These are phyloP conservation scores for Scylla paramamosain DNA, from an alignment of 1,140 invertebrate genomes.

Conservation along the genomic window DNA sequence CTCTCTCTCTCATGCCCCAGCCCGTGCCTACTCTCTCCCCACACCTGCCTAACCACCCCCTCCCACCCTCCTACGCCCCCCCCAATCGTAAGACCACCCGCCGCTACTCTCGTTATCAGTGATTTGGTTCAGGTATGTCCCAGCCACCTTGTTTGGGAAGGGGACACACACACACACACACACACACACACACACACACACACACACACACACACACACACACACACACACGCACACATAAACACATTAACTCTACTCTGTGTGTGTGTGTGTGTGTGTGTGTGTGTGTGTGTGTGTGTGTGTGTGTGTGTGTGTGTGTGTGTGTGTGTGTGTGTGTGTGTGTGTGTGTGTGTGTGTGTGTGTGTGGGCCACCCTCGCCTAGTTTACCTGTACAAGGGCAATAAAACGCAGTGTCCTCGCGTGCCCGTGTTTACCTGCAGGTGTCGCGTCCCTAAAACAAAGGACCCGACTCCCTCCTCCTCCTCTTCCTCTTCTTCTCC, in stretches of 20 bases:
- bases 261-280: neutral
- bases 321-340: no score
- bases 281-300: no score
- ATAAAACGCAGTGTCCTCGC: neutral
- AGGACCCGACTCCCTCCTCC: neutral
- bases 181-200: no score
- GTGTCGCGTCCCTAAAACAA: neutral
- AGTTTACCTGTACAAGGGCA: neutral
- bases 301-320: no score
- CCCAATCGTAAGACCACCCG: neutral
- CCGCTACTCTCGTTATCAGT: neutral
- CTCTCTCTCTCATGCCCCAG: no score
- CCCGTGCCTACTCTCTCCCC: neutral
- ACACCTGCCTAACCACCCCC: neutral
- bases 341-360: no score
- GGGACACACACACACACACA: no score
- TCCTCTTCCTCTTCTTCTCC: no score
- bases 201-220: no score
- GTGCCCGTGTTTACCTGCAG: neutral
- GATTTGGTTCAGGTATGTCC: constrained; percentile 41
- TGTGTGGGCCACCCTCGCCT: no score
- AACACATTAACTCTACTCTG: no score
- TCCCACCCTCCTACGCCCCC: neutral
- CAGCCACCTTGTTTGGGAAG: neutral
- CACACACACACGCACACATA: no score